Conservation (phyloP, 1,140 invertebrate genomes). For the Eueides isabella region DNA sequence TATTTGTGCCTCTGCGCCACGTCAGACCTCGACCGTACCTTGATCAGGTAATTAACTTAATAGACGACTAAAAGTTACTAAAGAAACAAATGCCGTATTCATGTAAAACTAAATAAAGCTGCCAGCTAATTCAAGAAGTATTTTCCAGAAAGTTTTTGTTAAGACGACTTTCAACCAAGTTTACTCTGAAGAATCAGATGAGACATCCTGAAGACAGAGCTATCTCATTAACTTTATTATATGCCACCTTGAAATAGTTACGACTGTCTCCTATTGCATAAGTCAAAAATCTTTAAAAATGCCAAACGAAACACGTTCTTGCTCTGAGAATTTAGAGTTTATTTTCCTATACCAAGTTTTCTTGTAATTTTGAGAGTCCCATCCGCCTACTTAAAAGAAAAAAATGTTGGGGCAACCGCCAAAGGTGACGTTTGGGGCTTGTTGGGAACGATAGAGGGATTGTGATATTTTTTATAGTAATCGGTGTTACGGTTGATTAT, state of each 20-base stretch:
- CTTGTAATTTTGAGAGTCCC: not conserved
- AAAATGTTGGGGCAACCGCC: not conserved
- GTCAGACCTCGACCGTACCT: no score
- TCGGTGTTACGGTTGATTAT: conserved; percentile 32
- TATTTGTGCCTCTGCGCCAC: no score
- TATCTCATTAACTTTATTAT: conserved; percentile 60
- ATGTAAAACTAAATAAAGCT: not conserved
- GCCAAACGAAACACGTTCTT: not conserved
- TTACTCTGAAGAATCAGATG: conserved; percentile 15
- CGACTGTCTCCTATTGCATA: conserved; percentile 11
- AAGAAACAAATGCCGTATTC: not conserved
- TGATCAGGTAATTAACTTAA: no score
- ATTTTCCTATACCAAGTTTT: conserved; percentile 7
- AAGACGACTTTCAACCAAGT: not conserved
- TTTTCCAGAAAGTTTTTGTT: not conserved
- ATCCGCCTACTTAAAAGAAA: conserved; percentile 7
- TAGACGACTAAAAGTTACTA: not conserved
- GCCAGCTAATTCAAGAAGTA: not conserved
- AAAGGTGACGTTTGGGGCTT: conserved; percentile 39
- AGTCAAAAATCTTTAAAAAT: conserved; percentile 2
- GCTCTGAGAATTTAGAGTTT: not conserved
- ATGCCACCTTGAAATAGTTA: conserved; percentile 44
- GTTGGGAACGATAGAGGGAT: conserved; percentile 37
- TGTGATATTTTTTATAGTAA: conserved; percentile 41
- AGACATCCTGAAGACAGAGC: conserved; percentile 24